Base-by-base conservation (phyloP, 1,140 invertebrate species). In the Temnothorax nylanderi region DNA sequence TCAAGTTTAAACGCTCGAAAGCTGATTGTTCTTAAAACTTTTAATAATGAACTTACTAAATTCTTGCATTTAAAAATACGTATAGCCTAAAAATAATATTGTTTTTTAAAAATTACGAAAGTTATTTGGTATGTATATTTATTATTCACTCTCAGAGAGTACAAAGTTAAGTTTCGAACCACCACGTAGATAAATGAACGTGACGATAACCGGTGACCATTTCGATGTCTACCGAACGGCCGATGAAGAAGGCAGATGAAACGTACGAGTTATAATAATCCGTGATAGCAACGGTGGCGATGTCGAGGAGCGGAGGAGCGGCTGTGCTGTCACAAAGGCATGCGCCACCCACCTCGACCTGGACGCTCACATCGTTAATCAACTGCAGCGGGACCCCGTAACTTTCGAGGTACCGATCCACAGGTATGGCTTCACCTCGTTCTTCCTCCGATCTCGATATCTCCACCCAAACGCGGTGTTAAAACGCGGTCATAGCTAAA, bases 271-370 rank as follows among this genome's bases (percentile, higher is more conserved):
- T 92, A 91, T 92, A 92, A 92, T 92, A 92, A 92, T 92, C 91
- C 88, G 51, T 80, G 91, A 92, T 92, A 76, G 87, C 71, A 85
- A 86, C 87, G 88, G 92, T 93, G 92, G 93, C 92, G 87, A 90
- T 92, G 91, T 92, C 87, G 89, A 89, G 91, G 89, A 94, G 81
- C 89, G 84, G 92, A 92, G 93, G 93, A 94, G 93, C 94, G 93
- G 93, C 91, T 93, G 91, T 92, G 91, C 95, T 95, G 95, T 95
- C 95, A 95, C 94, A 95, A 95, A 95, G 94, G 95, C 95, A 95
- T 95, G 95, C 93, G 94, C 95, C 95, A 95, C 95, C 95, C 95
- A 95, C 95, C 94, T 93, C 93, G 95, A 92, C 91, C 93, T 92
- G 93, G 93, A 92, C 92, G 92, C 92, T 93, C 91, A 92, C 93